phyloP scores from a whole-genome alignment of 2,113 vertebrate genomes.

The Dipodomys spectabilis region DNA sequence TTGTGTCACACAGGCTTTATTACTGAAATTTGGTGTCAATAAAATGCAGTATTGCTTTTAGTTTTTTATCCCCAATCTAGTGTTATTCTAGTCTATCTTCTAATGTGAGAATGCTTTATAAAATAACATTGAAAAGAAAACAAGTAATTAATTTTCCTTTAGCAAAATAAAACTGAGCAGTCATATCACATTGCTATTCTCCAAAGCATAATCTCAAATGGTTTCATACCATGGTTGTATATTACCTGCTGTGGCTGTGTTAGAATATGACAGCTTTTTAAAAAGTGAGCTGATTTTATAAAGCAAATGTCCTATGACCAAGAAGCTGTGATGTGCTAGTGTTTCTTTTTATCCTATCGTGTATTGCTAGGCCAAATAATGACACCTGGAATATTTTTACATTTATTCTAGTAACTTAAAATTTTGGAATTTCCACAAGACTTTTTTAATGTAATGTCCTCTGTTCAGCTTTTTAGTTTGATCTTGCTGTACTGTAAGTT shows the following conservation, averaged over 20 bases:
- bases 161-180: constrained; percentile 62
- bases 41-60: constrained; percentile 54
- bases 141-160: constrained; percentile 54
- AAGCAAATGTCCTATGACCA: constrained; percentile 65
- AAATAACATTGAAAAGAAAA: constrained; percentile 42
- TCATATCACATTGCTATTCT: constrained; percentile 26
- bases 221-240: constrained; percentile 40
- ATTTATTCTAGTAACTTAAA: constrained; percentile 70
- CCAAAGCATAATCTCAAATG: constrained; percentile 51
- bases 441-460: constrained; percentile 54
- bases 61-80: constrained; percentile 51
- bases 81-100: constrained; percentile 68
- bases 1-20: constrained; percentile 34
- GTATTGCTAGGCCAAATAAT: constrained; percentile 71
- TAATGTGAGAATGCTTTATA: constrained; percentile 21
- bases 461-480: constrained; percentile 60
- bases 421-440: constrained; percentile 65
- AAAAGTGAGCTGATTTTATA: constrained; percentile 63
- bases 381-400: constrained; percentile 73
- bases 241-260: constrained; percentile 59
- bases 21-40: background rate
- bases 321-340: constrained; percentile 71
- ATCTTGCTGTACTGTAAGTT: constrained; percentile 58
- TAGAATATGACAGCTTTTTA: background rate
- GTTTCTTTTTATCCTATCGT: constrained; percentile 53